Conservation (phyloP, 2,888 invertebrate species). For the Leucoma salicis region DNA sequence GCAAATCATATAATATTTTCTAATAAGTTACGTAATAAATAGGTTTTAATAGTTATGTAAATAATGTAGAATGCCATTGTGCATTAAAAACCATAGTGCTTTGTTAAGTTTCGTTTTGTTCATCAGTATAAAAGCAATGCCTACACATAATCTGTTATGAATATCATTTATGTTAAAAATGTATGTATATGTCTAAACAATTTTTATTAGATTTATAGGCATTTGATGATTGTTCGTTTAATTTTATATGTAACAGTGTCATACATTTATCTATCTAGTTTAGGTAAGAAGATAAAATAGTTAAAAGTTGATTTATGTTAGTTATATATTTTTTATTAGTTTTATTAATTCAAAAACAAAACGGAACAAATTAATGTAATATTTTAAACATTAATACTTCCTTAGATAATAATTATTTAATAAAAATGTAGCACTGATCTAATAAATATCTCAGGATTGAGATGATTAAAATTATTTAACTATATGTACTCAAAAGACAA, state of each 20-base stretch:
- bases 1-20: conserved; percentile 29
- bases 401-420: conserved; percentile 1
- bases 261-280: conserved; percentile 31
- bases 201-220: too few species aligned
- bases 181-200: background rate
- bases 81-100: conserved; percentile 40
- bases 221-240: conserved; percentile 27
- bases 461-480: conserved; percentile 31
- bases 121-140: conserved; percentile 11
- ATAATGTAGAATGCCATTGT: conserved; percentile 37
- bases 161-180: background rate
- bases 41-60: conserved; percentile 23
- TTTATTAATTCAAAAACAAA: conserved; percentile 33
- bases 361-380: conserved; percentile 46
- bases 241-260: conserved; percentile 31
- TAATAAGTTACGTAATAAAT: conserved; percentile 18
- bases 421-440: background rate
- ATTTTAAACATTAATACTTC: conserved; percentile 24
- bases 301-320: conserved; percentile 16
- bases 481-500: conserved; percentile 23
- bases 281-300: conserved; percentile 16
- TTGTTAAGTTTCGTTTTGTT: conserved; percentile 23
- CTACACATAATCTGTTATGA: too few species aligned
- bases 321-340: conserved; percentile 15
- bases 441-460: conserved; percentile 9